Evolutionary conservation across 92 coral and sea anemone species (phyloP).

Genomic region (Epizoanthus rinbou): DNA sequence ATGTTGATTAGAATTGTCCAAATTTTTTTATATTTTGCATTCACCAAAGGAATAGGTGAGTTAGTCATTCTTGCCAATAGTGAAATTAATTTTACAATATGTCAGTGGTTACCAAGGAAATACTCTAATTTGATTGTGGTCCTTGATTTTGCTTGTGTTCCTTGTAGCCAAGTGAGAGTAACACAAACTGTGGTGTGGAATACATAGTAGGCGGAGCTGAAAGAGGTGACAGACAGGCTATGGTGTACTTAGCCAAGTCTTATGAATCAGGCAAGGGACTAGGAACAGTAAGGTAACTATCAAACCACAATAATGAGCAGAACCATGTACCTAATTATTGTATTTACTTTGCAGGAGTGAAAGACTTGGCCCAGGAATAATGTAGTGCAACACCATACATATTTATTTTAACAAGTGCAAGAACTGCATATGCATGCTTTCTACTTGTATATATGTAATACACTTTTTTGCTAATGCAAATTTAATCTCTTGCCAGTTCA

Average conservation of each 20-base stretch:
- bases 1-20: too few species aligned
- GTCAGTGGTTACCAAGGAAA: too few species aligned
- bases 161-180: constrained; percentile 74
- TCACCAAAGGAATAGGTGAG: too few species aligned
- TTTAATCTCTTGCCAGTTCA: too few species aligned
- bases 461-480: too few species aligned
- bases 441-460: too few species aligned
- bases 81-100: too few species aligned
- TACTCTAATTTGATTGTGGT: too few species aligned
- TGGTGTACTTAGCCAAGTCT: constrained; percentile 96
- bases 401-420: too few species aligned
- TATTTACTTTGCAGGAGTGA: not conserved
- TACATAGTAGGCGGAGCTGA: constrained; percentile 83
- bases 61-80: too few species aligned
- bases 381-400: not conserved
- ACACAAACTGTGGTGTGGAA: constrained; percentile 78
- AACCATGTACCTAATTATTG: not conserved
- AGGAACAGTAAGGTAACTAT: constrained; percentile 71
- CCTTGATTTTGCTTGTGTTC: not conserved
- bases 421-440: too few species aligned
- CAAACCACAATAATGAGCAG: not conserved
- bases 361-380: not conserved
- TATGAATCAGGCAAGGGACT: constrained; percentile 90
- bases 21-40: too few species aligned
- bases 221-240: constrained; percentile 86